These are phyloP conservation scores for Sinopyrophorus schimmeli DNA, from an alignment of 2,888 invertebrate genomes.

Conservation along the genomic window DNA sequence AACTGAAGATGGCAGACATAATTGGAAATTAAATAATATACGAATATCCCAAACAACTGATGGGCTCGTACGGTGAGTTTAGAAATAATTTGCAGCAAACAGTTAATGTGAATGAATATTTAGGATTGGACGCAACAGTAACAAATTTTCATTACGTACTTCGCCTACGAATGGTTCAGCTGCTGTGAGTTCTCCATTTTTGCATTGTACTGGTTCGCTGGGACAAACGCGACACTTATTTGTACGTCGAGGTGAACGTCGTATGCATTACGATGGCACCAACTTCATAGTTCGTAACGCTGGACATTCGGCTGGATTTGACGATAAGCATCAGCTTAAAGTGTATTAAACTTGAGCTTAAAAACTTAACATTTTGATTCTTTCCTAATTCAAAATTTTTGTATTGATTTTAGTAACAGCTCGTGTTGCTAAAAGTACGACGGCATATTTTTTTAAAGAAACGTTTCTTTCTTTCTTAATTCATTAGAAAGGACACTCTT, in stretches of 20 bases:
- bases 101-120: no score
- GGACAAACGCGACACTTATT: constrained; percentile 80
- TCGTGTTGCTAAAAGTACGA: no score
- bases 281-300: constrained; percentile 89
- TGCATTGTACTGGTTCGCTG: constrained; percentile 83
- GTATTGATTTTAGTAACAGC: no score
- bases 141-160: constrained; percentile 82
- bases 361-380: no score
- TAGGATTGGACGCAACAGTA: constrained; percentile 77
- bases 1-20: constrained; percentile 81
- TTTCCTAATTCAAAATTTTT: no score
- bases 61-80: constrained; percentile 75
- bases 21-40: constrained; percentile 86
- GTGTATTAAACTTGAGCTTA: no score
- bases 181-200: constrained; percentile 79
- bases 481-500: no score
- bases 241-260: constrained; percentile 79
- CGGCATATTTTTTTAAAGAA: no score
- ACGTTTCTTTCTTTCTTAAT: no score
- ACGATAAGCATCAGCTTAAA: constrained; percentile 85
- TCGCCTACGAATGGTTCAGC: constrained; percentile 86
- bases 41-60: constrained; percentile 83
- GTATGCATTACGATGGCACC: constrained; percentile 88
- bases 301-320: constrained; percentile 89
- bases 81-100: neutral